Evolutionary conservation across 2,113 vertebrate genomes (phyloP).

Genomic region (Tragelaphus scriptus): DNA sequence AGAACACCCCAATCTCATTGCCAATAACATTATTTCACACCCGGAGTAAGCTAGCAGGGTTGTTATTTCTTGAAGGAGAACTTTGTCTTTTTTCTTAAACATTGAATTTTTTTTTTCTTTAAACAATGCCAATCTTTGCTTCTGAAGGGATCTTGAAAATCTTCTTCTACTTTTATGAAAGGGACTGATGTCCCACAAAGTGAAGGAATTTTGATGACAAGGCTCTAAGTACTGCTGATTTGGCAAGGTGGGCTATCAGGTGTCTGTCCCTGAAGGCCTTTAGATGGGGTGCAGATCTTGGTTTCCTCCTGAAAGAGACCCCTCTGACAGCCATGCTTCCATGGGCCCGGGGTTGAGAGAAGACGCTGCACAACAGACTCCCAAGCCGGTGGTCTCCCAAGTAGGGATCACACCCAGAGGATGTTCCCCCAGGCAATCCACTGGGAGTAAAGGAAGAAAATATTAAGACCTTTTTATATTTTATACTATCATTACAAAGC

Average conservation of each 20-base stretch:
- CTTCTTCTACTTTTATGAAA: neutral
- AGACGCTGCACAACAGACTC: neutral
- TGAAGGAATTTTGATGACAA: neutral
- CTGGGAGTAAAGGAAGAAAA: neutral
- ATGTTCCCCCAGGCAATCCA: neutral
- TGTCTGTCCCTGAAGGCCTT: neutral
- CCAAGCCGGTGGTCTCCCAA: neutral
- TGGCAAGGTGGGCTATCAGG: neutral
- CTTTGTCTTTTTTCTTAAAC: slow-evolving; percentile 34
- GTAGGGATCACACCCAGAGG: neutral
- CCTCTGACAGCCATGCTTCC: neutral
- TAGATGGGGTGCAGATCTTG: neutral
- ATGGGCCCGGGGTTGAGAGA: neutral
- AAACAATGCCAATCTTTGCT: neutral
- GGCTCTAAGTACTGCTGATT: neutral
- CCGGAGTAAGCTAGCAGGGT: neutral
- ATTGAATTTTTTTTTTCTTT: neutral
- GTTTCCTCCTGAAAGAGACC: neutral
- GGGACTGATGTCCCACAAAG: neutral
- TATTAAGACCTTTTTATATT: neutral
- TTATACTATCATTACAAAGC: neutral
- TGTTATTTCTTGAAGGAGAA: slow-evolving; percentile 36
- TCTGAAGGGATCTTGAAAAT: neutral
- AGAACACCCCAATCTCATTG: slow-evolving; percentile 41
- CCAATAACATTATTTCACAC: slow-evolving; percentile 11